A percentile compares a stretch with the other conserved stretches of the same genome.
Conservation (phyloP, 2,888 invertebrate genomes). For the Smittia sp. region DNA sequence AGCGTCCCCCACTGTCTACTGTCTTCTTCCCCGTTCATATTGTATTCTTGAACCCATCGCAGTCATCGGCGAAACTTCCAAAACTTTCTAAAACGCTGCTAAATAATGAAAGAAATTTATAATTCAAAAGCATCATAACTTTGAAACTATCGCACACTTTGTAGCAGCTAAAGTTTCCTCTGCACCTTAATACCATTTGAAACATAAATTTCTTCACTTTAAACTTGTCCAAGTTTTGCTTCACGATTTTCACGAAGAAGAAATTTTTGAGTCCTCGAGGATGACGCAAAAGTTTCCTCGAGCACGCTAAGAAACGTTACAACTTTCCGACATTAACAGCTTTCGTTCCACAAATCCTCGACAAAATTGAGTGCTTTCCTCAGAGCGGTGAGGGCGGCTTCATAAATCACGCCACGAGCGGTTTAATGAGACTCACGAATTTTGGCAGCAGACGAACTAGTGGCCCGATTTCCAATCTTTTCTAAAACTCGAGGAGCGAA, state of each 20-base stretch:
- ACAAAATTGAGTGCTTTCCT: not conserved
- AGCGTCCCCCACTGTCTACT: too few species aligned
- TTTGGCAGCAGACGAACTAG: too few species aligned
- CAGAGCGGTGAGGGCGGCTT: not conserved
- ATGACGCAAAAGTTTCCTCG: not conserved
- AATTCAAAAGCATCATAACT: too few species aligned
- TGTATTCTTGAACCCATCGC: not conserved
- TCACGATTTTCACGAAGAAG: not conserved
- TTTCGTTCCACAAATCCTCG: not conserved
- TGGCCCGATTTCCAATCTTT: too few species aligned
- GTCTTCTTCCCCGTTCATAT: too few species aligned
- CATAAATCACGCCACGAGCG: too few species aligned
- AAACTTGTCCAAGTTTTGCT: not conserved
- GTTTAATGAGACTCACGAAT: too few species aligned
- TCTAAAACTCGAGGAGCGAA: not conserved
- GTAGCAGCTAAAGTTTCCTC: not conserved
- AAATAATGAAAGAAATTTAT: too few species aligned
- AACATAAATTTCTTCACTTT: slow-evolving; percentile 11
- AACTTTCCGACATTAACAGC: not conserved
- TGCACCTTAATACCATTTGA: not conserved
- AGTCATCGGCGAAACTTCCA: not conserved
- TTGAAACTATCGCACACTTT: too few species aligned
- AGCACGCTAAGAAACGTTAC: not conserved
- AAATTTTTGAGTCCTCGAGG: not conserved
- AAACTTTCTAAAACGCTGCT: too few species aligned